Evolutionary conservation across 2,797 vertebrate species (phyloP), one percentile per base, ranked within the genome.

Genomic region (Pantherophis vulpinus): DNA sequence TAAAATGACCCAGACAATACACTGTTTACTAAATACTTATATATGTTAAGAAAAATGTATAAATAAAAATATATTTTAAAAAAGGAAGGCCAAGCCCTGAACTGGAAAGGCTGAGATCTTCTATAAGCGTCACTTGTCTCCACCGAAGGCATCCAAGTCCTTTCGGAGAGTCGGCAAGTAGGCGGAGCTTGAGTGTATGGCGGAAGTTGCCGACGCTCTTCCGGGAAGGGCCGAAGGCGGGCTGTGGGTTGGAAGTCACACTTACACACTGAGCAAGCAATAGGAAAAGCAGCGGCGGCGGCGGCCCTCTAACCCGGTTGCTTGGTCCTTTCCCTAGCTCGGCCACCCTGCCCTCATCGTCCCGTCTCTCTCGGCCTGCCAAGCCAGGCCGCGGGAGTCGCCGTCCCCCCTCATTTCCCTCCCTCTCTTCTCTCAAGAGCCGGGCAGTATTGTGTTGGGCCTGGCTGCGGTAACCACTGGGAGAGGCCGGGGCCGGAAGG

Each of bases 401-500:
- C 27, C 55, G 5, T 3, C 87, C 93, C 90, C 91, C 89, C 56
- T 47, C 47, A 3, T 42, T 11, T 13, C 4, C 2, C 47, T 5
- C 29, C 42, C 94, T 86, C 91, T 92, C 92, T 91, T 90, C 37
- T 92, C 92, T 94, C 42, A 91, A 92, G 83, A 87, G 93, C 88
- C 93, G 90, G 29, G 32, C 93, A 94, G 83, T 83, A 91, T 25
- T 18, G 54, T 94, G 94, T 95, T 94, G 94, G 96, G 91, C 93
- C 90, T 66, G 96, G 94, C 91, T 83, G 94, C 90, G 91, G 90
- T 54, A 94, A 94, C 90, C 91, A 83, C 29, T 95, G 92, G 94
- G 90, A 94, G 95, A 93, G 89, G 93, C 74, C 91, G 95, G 94
- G 90, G 96, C 94, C 37, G 93, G 95, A 86, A 87, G 87, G 63